Conservation (phyloP, 2,888 invertebrate species). For the Pristionchus entomophagus region DNA sequence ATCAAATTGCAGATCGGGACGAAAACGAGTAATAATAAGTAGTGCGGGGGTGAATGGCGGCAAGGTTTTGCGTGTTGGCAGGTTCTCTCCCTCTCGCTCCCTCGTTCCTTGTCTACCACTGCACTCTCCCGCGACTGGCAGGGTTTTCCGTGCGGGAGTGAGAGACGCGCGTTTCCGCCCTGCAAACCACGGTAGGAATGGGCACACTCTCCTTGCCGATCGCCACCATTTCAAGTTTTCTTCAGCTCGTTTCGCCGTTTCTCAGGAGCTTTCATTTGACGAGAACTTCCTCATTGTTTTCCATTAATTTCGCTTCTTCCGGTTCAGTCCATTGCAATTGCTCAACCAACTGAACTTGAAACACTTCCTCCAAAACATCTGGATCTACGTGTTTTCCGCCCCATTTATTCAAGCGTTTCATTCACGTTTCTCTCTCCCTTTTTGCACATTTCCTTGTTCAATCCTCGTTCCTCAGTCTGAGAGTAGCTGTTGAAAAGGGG, state of each 20-base stretch:
- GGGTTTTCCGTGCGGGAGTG: constrained; percentile 19
- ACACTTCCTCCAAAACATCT: background rate
- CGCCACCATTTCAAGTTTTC: constrained; percentile 45
- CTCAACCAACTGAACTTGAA: background rate
- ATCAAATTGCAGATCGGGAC: background rate
- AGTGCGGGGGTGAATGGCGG: constrained; percentile 3
- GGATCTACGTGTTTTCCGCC: background rate
- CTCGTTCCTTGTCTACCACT: background rate
- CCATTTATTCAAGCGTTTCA: background rate
- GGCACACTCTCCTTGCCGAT: background rate
- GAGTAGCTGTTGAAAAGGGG: constrained; percentile 30
- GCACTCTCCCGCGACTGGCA: background rate
- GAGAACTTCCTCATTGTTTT: background rate
- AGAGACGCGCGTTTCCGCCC: background rate
- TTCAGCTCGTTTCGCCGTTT: background rate
- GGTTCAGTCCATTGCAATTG: background rate
- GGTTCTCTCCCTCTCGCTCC: constrained; percentile 21
- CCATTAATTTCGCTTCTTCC: background rate
- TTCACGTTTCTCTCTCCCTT: background rate
- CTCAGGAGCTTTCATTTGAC: background rate
- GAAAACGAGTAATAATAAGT: constrained; percentile 16
- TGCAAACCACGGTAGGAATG: constrained; percentile 36
- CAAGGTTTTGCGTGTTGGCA: constrained; percentile 42
- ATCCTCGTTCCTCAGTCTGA: constrained; percentile 9
- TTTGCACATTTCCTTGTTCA: background rate